phyloP scores from a whole-genome alignment of 2,113 vertebrate species.

The Ovis canadensis region DNA sequence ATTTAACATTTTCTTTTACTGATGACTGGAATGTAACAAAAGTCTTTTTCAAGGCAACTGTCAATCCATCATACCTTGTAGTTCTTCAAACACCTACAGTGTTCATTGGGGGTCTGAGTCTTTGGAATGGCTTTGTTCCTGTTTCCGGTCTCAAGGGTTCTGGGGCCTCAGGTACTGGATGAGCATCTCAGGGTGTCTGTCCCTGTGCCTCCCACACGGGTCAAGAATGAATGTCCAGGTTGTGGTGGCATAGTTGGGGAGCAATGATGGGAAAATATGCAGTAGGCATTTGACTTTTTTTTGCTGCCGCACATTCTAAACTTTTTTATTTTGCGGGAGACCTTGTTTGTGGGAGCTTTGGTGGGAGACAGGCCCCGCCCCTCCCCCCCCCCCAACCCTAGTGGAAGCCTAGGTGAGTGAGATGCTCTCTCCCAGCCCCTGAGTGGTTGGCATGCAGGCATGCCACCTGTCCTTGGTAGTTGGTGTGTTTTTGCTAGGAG shows the following conservation, averaged over 20 bases:
- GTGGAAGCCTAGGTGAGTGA: not conserved
- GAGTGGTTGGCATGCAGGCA: not conserved
- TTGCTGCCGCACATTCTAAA: not conserved
- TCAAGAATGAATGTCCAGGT: not conserved
- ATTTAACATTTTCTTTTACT: not conserved
- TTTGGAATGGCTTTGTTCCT: not conserved
- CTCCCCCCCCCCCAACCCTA: no score
- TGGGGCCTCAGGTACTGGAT: not conserved
- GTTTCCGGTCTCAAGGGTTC: not conserved
- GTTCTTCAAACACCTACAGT: not conserved
- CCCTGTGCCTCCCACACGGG: not conserved
- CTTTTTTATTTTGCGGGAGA: not conserved
- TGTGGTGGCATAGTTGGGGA: not conserved
- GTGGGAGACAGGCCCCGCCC: not conserved
- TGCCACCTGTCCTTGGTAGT: not conserved
- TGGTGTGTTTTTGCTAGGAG: not conserved
- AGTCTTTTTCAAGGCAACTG: not conserved
- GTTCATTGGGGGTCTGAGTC: not conserved
- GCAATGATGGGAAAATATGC: not conserved
- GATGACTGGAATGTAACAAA: not conserved
- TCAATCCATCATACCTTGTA: not conserved
- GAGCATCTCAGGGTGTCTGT: not conserved
- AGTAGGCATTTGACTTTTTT: not conserved
- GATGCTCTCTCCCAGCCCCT: not conserved
- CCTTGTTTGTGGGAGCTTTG: not conserved